These are phyloP conservation scores for Lepidostoma basale DNA, from an alignment of 1,140 invertebrate species.

Conservation along the genomic window DNA sequence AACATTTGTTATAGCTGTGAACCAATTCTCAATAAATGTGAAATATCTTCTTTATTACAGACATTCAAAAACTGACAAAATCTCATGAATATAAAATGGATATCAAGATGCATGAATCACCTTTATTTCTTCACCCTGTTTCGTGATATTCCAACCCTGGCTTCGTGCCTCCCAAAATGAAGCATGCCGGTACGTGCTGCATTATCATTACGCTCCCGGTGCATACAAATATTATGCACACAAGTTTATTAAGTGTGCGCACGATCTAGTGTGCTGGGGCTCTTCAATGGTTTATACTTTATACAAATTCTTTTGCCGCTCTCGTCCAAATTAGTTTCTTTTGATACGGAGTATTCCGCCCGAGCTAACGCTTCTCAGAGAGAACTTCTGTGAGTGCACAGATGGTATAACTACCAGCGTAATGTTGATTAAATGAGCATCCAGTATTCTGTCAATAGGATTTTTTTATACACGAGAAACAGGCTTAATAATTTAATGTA, in stretches of 20 bases:
- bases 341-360: conserved; percentile 8
- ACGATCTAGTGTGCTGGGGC: neutral
- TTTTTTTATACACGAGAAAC: neutral
- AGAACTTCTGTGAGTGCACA: neutral
- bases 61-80: no score
- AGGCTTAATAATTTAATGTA: neutral
- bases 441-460: neutral
- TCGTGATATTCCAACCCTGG: neutral
- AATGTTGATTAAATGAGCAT: neutral
- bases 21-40: no score
- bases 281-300: neutral
- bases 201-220: conserved; percentile 27
- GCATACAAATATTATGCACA: conserved; percentile 32
- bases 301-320: conserved; percentile 24
- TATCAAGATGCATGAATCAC: no score
- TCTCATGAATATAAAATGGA: no score
- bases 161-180: neutral
- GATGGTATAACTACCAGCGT: neutral
- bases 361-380: conserved; percentile 1
- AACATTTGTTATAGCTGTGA: no score
- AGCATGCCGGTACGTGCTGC: conserved; percentile 17
- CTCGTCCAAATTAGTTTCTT: conserved; percentile 33
- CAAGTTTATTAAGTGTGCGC: conserved; percentile 34
- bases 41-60: no score
- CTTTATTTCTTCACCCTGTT: no score